Percentiles rank a stretch among this genome's conserved stretches.
Evolutionary conservation across 37 sponge, comb jelly and placozoan genomes (phyloP).

Genomic region (Theonella swinhoei): DNA sequence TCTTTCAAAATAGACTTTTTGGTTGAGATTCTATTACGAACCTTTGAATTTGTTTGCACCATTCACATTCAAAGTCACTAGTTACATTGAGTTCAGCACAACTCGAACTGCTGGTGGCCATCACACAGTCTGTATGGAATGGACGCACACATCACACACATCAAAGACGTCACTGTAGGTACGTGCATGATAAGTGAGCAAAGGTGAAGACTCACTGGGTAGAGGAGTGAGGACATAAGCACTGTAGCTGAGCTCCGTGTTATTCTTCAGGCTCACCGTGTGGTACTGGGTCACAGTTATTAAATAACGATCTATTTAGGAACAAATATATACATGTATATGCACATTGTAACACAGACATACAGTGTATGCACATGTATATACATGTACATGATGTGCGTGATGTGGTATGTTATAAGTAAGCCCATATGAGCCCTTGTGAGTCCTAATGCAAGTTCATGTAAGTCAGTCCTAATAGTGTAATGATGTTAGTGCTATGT

Average conservation of each 20-base stretch:
- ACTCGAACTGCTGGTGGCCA: slow-evolving; percentile 33
- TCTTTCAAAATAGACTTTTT: no score
- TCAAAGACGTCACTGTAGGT: slow-evolving; percentile 26
- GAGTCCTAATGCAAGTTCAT: no score
- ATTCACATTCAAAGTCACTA: slow-evolving; percentile 61
- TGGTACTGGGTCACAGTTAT: slow-evolving; percentile 39
- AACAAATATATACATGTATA: not conserved
- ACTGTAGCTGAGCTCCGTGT: slow-evolving; percentile 12
- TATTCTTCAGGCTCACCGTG: slow-evolving; percentile 19
- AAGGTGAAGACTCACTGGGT: slow-evolving; percentile 37
- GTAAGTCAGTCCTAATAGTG: no score
- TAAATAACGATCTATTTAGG: not conserved
- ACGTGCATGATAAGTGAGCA: not conserved
- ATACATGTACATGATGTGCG: no score
- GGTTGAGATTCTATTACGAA: no score
- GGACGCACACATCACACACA: no score
- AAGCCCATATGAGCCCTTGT: no score
- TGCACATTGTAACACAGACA: no score
- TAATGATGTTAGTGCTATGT: no score
- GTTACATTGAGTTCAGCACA: slow-evolving; percentile 21
- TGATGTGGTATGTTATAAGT: no score
- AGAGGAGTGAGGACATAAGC: slow-evolving; percentile 55
- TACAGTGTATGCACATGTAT: not conserved
- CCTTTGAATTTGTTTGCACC: slow-evolving; percentile 59
- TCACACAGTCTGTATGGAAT: slow-evolving; percentile 36